phyloP scores from a whole-genome alignment of 2,113 vertebrate genomes.

The Microcebus murinus region DNA sequence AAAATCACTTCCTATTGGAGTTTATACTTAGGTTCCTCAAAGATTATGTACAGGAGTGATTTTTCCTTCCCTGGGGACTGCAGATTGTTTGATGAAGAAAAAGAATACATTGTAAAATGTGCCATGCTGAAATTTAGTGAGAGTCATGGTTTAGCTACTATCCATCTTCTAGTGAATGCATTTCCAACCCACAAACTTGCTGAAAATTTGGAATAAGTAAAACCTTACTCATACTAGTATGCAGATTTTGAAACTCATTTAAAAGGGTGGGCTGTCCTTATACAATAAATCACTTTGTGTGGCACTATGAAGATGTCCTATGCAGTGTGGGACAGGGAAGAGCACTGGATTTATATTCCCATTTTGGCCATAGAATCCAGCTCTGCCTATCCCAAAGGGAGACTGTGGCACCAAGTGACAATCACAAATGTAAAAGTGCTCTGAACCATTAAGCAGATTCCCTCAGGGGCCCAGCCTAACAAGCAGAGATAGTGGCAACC shows the following conservation, averaged over 20 bases:
- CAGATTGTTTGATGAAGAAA: background rate
- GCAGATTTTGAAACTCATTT: background rate
- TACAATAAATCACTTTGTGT: background rate
- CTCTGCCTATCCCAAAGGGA: background rate
- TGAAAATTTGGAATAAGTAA: background rate
- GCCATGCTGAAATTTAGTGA: background rate
- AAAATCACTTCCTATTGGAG: constrained; percentile 59
- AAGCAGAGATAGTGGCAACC: background rate
- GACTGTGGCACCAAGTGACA: rapidly evolving
- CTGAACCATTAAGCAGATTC: background rate
- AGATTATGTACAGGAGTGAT: background rate
- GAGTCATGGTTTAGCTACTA: background rate
- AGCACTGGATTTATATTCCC: background rate
- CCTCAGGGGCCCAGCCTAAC: background rate
- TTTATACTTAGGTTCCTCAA: constrained; percentile 11
- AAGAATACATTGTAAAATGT: background rate
- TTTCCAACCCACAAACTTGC: background rate
- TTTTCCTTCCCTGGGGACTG: background rate
- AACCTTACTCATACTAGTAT: background rate
- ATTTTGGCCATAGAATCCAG: background rate
- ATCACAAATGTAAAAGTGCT: background rate
- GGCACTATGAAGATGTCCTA: background rate
- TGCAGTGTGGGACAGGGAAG: background rate
- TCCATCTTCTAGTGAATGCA: background rate
- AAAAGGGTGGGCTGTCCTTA: background rate